Evolutionary conservation across 2,888 invertebrate species (phyloP), one percentile per base, ranked within the genome.

Genomic region (Heterodera filipjevi): DNA sequence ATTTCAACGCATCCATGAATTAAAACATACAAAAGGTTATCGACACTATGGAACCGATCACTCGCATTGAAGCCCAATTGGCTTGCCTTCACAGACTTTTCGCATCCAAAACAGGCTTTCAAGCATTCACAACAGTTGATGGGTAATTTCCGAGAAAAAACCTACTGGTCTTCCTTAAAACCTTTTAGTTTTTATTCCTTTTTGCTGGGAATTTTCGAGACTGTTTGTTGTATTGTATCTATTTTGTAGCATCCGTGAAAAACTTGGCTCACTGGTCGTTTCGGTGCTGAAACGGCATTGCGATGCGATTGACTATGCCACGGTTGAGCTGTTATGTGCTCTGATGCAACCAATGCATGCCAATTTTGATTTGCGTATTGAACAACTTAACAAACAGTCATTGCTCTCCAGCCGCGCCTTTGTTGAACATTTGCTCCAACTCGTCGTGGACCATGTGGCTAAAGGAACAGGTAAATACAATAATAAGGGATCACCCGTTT

Each of bases 41-140:
- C 16, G 85, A 86, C 16, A 93, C 93, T 86, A 92, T 92, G 87
- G 92, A 92, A 79, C 92, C 93, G 84, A 90, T 93, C 8, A 82
- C 82, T 71, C 85, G 85, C 78, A 81, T 81, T 66, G 98, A 99
- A 91, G 94, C 95, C 1, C 95, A 96, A 90, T 96, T 99, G 91
- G 97, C 97, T 89, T 95, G 95, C 16, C 90, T 99, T 76, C 92
- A 97, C 44, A 91, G 99, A 84, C 91, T 99, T 22, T 94, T 98
- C 78, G 98, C 98, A 0, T 97, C 96, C 86, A 99, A 98, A 92
- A 95, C 96, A 71, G 99, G 99, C 2, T 99, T 97, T 90, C 94
- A 95, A 49, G 95, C 96, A 0, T 89, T 89, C 80, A 88, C 89
- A 3, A 84, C 86, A 71, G 86, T 87, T 2, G 79, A 80, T 22